Evolutionary conservation across 2,888 invertebrate genomes (phyloP).

Genomic region (Agapostemon virescens): DNA sequence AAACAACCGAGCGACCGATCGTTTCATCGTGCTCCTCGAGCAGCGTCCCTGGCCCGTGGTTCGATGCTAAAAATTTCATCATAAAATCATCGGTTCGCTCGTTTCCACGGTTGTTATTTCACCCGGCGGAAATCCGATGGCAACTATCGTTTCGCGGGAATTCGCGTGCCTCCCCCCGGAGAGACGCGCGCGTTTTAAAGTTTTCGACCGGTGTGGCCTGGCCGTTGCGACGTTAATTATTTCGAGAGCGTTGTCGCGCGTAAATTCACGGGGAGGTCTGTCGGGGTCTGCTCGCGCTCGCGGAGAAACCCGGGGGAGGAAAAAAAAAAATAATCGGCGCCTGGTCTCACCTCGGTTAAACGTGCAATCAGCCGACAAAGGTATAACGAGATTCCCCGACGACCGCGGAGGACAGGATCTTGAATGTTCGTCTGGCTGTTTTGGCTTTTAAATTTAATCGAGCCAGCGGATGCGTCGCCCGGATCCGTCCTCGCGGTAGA

Average conservation of each 20-base stretch:
- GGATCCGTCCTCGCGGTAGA: conserved; percentile 8
- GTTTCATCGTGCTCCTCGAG: background rate
- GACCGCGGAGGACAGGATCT: background rate
- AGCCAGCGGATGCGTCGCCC: conserved; percentile 27
- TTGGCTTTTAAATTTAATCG: conserved; percentile 60
- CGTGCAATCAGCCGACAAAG: conserved; percentile 18
- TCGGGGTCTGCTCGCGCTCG: background rate
- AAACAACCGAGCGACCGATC: conserved; percentile 14
- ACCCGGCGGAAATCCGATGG: background rate
- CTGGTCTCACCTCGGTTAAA: background rate
- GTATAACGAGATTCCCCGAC: conserved; percentile 20
- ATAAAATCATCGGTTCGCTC: conserved; percentile 15
- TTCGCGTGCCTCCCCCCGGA: background rate
- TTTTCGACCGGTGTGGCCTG: background rate
- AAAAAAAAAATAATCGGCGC: conserved; percentile 4
- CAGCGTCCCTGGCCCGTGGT: background rate
- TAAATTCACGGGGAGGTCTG: background rate
- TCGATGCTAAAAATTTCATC: conserved; percentile 8
- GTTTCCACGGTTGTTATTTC: conserved; percentile 5
- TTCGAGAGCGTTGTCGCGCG: background rate
- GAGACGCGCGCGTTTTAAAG: background rate
- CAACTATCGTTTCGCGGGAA: background rate
- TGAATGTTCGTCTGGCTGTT: conserved; percentile 32
- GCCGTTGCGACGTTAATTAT: background rate
- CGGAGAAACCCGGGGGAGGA: background rate